These are phyloP conservation scores for Philopotamus ludificatus DNA, from an alignment of 1,140 invertebrate species.

Conservation along the genomic window DNA sequence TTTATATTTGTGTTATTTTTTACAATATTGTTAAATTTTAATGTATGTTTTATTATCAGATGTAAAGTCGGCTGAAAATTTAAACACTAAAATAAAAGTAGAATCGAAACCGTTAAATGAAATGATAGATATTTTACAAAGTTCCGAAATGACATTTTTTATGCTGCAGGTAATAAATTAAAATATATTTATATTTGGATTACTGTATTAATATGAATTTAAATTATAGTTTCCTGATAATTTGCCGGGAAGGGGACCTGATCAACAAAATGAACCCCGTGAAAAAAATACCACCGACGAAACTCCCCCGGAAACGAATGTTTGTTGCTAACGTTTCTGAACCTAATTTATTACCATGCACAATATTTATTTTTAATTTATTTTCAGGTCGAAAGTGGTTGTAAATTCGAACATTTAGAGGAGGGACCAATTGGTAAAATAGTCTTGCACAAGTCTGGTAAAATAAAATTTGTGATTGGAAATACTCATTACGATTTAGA, in stretches of 20 bases:
- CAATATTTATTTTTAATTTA: too few species aligned
- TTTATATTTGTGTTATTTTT: too few species aligned
- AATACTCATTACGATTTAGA: conserved; percentile 57
- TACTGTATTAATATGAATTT: neutral
- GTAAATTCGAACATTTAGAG: conserved; percentile 50
- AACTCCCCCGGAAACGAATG: conserved; percentile 30
- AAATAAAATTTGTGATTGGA: conserved; percentile 56
- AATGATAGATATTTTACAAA: conserved; percentile 46
- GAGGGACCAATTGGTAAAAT: conserved; percentile 61
- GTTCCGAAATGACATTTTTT: conserved; percentile 48
- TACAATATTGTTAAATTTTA: too few species aligned
- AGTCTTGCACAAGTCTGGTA: conserved; percentile 57
- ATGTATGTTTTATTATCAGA: conserved; percentile 9
- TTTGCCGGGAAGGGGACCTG: conserved; percentile 50
- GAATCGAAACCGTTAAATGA: conserved; percentile 46
- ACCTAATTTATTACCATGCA: too few species aligned
- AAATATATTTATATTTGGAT: too few species aligned
- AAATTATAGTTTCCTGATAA: conserved; percentile 51
- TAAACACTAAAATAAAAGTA: conserved; percentile 37
- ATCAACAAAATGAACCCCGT: conserved; percentile 32
- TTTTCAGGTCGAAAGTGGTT: conserved; percentile 44
- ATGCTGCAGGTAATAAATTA: conserved; percentile 51
- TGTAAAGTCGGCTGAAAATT: conserved; percentile 20
- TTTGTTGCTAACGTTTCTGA: too few species aligned
- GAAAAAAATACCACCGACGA: conserved; percentile 42